Base-by-base conservation (phyloP, 2,113 vertebrate species). In the Clinocottus analis region DNA sequence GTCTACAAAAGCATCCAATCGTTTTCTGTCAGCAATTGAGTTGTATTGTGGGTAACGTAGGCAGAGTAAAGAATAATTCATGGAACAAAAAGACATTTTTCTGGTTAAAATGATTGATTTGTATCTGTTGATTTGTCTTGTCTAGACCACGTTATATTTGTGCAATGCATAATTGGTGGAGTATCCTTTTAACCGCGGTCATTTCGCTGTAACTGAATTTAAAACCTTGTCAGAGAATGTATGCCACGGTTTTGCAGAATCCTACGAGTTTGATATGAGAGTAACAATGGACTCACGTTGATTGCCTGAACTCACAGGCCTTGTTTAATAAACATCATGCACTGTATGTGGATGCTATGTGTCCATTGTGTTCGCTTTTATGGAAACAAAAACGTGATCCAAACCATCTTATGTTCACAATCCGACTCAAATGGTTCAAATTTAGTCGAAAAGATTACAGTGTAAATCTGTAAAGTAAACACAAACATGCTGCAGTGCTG, bases 381-480 rank as follows among this genome's bases (percentile, higher is more conserved):
- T 68, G 76, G 49, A 80, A 80, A 73, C 45, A 69, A 89, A 87
- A 84, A 80, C 73, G 80, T 56, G 39, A 71, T 63, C 45, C 77
- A 79, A 84, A 75, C 53, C 55, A 29, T 66, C 31, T 75, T 83
- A 63, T 85, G 71, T 63, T 85, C 71, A 17, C 23, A 0, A 71
- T 80, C 81, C 84, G 83, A 56, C 66, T 79, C 49, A 73, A 80
- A 79, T 37, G 61, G 58, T 76, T 80, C 51, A 62, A 25, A 84
- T 75, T 80, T 71, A 72, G 76, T 49, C 14, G 64, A 72, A 77
- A 60, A 85, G 86, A 89, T 86, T 75, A 65, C 33, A 64, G 56
- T 66, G 72, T 73, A 86, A 80, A 72, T 82, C 77, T 80, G 53
- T n/a, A 66, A 51, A 53, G 65, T 84, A 89, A 86, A 88, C 83